Conservation (phyloP, 2,113 vertebrate genomes). For the Parus major region DNA sequence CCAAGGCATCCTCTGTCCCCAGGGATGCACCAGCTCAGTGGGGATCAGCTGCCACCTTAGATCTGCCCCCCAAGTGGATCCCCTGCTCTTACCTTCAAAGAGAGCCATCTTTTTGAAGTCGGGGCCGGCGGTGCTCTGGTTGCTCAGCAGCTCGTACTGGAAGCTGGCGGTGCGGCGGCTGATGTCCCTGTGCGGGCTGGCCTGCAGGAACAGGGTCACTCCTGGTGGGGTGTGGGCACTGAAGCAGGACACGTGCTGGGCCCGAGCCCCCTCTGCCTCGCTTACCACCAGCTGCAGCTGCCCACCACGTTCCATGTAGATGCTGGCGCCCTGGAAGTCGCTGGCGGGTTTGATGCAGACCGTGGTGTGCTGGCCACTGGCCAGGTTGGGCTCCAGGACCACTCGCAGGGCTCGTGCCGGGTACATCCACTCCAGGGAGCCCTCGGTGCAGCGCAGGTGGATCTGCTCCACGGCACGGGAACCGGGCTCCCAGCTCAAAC, state of each 20-base stretch:
- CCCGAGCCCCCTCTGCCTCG: conserved; percentile 6
- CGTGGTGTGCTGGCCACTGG: conserved; percentile 22
- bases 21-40: rapidly evolving
- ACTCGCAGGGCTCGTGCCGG: conserved; percentile 75
- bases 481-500: conserved; percentile 59
- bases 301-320: conserved; percentile 71
- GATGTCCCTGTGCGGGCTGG: conserved; percentile 70
- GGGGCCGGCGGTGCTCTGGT: conserved; percentile 1
- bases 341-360: conserved; percentile 77
- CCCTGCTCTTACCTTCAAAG: conserved; percentile 57
- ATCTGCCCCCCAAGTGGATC: too few relatives aligned
- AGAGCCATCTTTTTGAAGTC: conserved; percentile 20
- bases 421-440: conserved; percentile 79
- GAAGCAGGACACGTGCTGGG: conserved; percentile 76
- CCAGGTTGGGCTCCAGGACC: conserved; percentile 77
- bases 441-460: conserved; percentile 76
- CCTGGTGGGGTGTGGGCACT: conserved; percentile 23
- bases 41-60: not conserved
- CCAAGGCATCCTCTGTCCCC: not conserved
- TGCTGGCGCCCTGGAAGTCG: conserved; percentile 70
- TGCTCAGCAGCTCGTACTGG: conserved; percentile 78
- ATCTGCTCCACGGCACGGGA: conserved; percentile 77
- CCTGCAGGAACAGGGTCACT: conserved; percentile 80
- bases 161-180: conserved; percentile 73
- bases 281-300: conserved; percentile 71